Evolutionary conservation across 2,113 vertebrate genomes (phyloP).

Genomic region (Brienomyrus longianalis): DNA sequence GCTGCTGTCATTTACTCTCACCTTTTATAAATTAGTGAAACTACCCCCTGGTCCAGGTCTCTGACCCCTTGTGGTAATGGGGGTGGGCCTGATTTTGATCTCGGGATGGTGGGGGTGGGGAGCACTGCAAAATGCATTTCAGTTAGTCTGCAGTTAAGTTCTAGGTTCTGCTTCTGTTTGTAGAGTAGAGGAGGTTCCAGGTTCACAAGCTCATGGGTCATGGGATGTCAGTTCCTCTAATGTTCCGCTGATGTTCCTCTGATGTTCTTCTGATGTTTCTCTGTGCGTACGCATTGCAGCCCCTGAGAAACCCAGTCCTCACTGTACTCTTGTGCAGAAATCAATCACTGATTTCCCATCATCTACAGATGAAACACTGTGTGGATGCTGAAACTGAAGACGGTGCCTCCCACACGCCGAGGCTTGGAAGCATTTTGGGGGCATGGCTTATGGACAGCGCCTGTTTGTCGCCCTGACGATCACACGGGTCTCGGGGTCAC

Average conservation of each 20-base stretch:
- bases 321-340: background rate
- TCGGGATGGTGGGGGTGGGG: background rate
- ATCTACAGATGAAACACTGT: background rate
- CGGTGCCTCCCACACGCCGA: background rate
- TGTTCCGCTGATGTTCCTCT: background rate
- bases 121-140: background rate
- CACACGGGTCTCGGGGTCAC: background rate
- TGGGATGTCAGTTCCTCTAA: background rate
- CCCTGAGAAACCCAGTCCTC: background rate
- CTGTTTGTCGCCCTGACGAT: background rate
- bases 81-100: background rate
- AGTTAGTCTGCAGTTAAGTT: background rate
- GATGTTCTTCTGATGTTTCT: background rate
- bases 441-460: background rate
- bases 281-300: background rate
- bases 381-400: background rate
- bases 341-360: background rate
- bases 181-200: background rate
- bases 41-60: background rate
- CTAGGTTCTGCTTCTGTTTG: background rate
- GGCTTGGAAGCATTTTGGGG: background rate
- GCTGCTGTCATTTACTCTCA: background rate
- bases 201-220: background rate
- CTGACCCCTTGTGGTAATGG: background rate
- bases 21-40: too few relatives aligned